Evolutionary conservation across 2,888 invertebrate genomes (phyloP).

Genomic region (Brachyopa scutellaris): DNA sequence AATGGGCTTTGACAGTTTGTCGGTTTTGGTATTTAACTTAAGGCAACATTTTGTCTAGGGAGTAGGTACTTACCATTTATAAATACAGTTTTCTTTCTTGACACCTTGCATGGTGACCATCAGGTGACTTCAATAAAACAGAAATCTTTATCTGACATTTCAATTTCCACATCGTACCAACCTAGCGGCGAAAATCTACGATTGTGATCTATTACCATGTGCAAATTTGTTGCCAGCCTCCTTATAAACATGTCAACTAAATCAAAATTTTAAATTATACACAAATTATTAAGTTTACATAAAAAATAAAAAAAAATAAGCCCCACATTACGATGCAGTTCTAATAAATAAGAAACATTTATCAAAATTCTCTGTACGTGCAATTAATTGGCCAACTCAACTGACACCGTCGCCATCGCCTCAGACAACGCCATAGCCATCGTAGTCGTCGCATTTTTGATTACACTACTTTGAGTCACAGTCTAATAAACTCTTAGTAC

Average conservation of each 20-base stretch:
- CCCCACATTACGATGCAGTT: slow-evolving; percentile 18
- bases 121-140: too few species aligned
- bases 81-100: too few species aligned
- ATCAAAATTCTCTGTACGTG: slow-evolving; percentile 52
- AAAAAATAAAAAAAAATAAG: background rate
- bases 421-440: slow-evolving; percentile 40
- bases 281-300: background rate
- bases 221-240: too few species aligned
- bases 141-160: too few species aligned
- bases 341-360: slow-evolving; percentile 45
- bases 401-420: slow-evolving; percentile 62
- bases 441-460: slow-evolving; percentile 1
- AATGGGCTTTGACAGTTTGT: too few species aligned
- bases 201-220: too few species aligned
- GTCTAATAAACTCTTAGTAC: slow-evolving; percentile 65
- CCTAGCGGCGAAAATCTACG: too few species aligned
- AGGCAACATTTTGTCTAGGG: too few species aligned
- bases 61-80: too few species aligned
- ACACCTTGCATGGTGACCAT: too few species aligned
- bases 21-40: too few species aligned
- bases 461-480: slow-evolving; percentile 57
- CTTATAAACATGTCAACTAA: background rate
- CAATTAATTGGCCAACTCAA: slow-evolving; percentile 60
- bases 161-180: too few species aligned
- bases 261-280: background rate